Base-by-base conservation (phyloP, 2,797 vertebrate species). In the Odontamblyopus lacepedii region DNA sequence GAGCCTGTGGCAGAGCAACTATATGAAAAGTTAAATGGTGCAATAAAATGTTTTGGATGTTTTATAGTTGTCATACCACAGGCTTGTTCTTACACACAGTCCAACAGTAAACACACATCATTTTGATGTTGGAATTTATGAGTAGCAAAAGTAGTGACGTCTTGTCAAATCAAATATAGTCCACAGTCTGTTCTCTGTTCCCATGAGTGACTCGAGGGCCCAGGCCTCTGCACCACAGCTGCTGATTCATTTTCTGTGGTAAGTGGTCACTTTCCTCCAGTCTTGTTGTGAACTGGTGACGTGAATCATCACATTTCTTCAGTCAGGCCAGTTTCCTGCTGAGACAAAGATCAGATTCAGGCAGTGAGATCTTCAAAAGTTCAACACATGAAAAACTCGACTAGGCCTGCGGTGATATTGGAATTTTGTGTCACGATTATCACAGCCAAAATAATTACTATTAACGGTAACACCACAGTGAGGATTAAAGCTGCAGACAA, bases 241-340 rank as follows among this genome's bases (percentile, higher is more conserved):
- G 41, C 64, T 66, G 64, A 66, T 50, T 66, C 64, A 66, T 51
- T 16, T 51, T 50, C 6, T 30, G 63, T 29, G 63, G 41, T 50
- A 18, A 18, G 9, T 6, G 44, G 41, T 15, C 44, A 18, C 23
- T 64, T 44, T 63, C 38, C 44, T 48, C 0, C 15, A 27, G 38
- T 13, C 63, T 50, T 66, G 44, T 51, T 51, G 44, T 50, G 44
- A 66, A 19, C 26, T 18, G 2, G 5, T 51, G 26, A 19, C 64
- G 11, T 16, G 38, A 66, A 50, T 50, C 41, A 66, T 50, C 15
- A 29, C 6, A 29, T 66, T 16, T 29, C 44, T 66, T 3, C 18
- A 18, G 19, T 29, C 5, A 9, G 1, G 23, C 26, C 18, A 29
- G 23, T 11, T 66, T 66, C 50, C 63, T 66, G 41, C 2, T 5